Evolutionary conservation across 2,888 invertebrate genomes (phyloP).

Genomic region (Hanleya hanleyi): DNA sequence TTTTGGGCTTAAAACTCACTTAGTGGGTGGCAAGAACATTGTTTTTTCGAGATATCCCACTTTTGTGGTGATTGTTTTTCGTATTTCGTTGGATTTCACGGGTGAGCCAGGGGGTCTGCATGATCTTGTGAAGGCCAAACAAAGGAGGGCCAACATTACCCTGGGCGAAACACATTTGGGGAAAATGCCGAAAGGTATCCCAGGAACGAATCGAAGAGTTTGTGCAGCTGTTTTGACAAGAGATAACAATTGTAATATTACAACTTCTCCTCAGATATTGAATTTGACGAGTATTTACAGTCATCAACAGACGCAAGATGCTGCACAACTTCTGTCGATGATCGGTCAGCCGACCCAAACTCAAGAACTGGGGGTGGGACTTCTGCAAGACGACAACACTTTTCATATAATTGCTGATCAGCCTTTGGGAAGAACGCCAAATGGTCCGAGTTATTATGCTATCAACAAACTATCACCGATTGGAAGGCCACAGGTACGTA

Average conservation of each 20-base stretch:
- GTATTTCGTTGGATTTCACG: too few species aligned
- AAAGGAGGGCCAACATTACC: neutral
- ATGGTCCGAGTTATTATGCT: slow-evolving; percentile 13
- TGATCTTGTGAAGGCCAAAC: too few species aligned
- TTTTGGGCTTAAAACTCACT: neutral
- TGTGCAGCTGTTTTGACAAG: slow-evolving; percentile 45
- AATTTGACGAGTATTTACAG: slow-evolving; percentile 56
- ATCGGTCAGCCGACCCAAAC: neutral
- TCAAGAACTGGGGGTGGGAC: neutral
- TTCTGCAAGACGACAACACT: neutral
- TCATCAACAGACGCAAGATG: slow-evolving; percentile 14
- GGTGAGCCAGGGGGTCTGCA: too few species aligned
- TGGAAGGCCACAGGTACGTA: slow-evolving; percentile 57
- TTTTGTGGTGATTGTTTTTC: neutral
- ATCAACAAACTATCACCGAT: slow-evolving; percentile 39
- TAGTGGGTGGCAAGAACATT: neutral
- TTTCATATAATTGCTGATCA: neutral
- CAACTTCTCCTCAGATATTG: slow-evolving; percentile 50
- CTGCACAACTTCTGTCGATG: neutral
- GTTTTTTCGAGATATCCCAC: neutral
- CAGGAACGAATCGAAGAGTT: slow-evolving; percentile 26
- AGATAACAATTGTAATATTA: neutral
- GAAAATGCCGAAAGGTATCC: slow-evolving; percentile 12
- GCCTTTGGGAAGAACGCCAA: slow-evolving; percentile 12
- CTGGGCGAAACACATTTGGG: neutral